Evolutionary conservation across 1,140 invertebrate genomes (phyloP).

Genomic region (Drosophila takahashii): DNA sequence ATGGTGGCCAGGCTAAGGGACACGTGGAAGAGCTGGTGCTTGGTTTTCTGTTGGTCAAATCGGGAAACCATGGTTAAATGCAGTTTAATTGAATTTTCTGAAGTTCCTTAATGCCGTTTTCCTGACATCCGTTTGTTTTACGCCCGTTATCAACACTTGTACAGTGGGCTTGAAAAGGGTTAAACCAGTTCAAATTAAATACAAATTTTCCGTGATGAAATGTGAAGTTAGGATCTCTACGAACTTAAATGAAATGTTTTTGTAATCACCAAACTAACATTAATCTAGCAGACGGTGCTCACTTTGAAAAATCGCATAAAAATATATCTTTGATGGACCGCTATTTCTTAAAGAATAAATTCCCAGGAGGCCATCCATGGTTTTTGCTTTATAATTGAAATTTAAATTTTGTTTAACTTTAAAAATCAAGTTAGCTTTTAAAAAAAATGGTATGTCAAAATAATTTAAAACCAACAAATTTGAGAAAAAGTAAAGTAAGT

Average conservation of each 20-base stretch:
- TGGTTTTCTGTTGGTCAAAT: constrained; percentile 82
- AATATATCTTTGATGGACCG: neutral
- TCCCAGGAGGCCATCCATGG: too few relatives aligned
- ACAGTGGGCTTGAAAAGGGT: constrained; percentile 4
- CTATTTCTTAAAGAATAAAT: too few relatives aligned
- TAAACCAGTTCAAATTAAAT: neutral
- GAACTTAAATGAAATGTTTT: too few relatives aligned
- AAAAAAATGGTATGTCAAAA: too few relatives aligned
- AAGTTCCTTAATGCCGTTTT: constrained; percentile 10
- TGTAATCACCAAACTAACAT: too few relatives aligned
- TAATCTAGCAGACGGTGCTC: too few relatives aligned
- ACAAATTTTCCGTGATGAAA: neutral
- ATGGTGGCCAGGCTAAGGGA: constrained; percentile 78
- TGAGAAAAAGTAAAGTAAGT: too few relatives aligned
- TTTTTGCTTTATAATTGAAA: too few relatives aligned
- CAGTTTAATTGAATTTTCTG: constrained; percentile 27
- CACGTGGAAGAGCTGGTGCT: constrained; percentile 82
- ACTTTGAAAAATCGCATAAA: too few relatives aligned
- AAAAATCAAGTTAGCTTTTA: too few relatives aligned
- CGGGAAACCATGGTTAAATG: constrained; percentile 70
- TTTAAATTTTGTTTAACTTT: too few relatives aligned
- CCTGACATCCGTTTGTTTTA: neutral
- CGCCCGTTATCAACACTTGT: constrained; percentile 21
- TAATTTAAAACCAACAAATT: too few relatives aligned
- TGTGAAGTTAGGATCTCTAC: neutral